These are phyloP conservation scores for Phortica okadai DNA, from an alignment of 2,888 invertebrate genomes.

Conservation along the genomic window DNA sequence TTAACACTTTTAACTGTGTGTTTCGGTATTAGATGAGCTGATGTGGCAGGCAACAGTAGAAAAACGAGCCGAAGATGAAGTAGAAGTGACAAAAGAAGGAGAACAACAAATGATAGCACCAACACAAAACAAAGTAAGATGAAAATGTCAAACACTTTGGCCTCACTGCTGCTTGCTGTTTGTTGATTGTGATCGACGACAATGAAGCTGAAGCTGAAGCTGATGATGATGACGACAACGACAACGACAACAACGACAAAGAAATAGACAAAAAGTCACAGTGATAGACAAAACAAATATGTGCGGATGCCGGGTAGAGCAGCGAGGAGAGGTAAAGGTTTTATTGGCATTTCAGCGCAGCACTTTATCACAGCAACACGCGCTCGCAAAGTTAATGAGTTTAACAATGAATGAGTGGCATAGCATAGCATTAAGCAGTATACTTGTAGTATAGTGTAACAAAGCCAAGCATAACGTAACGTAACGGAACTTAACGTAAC, in stretches of 20 bases:
- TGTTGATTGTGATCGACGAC: constrained; percentile 15
- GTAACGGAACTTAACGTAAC: background rate
- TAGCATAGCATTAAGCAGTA: background rate
- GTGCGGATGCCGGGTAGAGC: background rate
- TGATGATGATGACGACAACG: background rate
- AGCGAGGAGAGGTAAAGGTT: background rate
- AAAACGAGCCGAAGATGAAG: background rate
- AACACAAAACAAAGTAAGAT: constrained; percentile 2
- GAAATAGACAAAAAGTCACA: background rate
- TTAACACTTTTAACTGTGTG: constrained; percentile 23
- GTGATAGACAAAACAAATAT: background rate
- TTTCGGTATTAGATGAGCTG: background rate
- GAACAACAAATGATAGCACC: background rate
- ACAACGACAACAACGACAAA: background rate
- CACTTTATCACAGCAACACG: constrained; percentile 26
- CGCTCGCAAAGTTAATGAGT: constrained; percentile 22
- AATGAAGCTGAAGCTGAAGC: background rate
- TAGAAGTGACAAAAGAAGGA: background rate
- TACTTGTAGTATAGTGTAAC: background rate
- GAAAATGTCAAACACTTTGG: constrained; percentile 25
- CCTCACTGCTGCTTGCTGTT: background rate
- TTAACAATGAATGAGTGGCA: constrained; percentile 9
- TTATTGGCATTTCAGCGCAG: constrained; percentile 27
- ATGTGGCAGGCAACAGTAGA: background rate
- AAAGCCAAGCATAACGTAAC: background rate